phyloP scores from a whole-genome alignment of 2,797 vertebrate species.

The Hozukius guyotensis region DNA sequence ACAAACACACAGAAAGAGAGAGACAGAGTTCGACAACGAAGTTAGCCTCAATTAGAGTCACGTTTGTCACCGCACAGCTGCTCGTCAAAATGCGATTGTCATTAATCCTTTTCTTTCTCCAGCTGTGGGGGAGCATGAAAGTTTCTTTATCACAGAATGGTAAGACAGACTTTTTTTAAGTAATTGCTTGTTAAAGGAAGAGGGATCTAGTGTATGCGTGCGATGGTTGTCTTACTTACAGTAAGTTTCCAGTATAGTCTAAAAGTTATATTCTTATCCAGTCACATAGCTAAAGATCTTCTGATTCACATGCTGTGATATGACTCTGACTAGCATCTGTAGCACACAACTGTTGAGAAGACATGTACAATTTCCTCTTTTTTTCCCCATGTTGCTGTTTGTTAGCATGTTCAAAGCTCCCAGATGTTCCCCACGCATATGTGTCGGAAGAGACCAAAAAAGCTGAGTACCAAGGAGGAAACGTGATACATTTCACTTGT shows the following conservation, averaged over 20 bases:
- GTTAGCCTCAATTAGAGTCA: not conserved
- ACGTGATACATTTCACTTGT: conserved; percentile 57
- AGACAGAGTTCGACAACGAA: not conserved
- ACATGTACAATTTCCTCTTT: not conserved
- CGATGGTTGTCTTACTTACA: not conserved
- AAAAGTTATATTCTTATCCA: not conserved
- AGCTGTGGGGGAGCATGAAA: conserved; percentile 17
- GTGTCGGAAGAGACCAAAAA: conserved; percentile 24
- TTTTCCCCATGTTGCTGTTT: conserved; percentile 14
- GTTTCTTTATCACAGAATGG: conserved; percentile 28
- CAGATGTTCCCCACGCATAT: conserved; percentile 41
- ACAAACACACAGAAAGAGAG: conserved; percentile 1
- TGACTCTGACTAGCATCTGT: not conserved
- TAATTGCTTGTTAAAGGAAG: not conserved
- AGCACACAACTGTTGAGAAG: not conserved
- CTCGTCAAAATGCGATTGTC: conserved; percentile 17
- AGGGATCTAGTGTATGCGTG: not conserved
- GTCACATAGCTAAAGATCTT: not conserved
- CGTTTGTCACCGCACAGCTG: not conserved
- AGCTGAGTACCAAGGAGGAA: conserved; percentile 36
- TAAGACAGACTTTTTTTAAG: conserved; percentile 12
- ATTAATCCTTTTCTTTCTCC: conserved; percentile 37
- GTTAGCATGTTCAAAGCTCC: conserved; percentile 40
- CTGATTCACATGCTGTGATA: not conserved
- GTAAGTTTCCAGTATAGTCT: not conserved